Evolutionary conservation across 2,888 invertebrate genomes (phyloP).

Genomic region (Empis livida): DNA sequence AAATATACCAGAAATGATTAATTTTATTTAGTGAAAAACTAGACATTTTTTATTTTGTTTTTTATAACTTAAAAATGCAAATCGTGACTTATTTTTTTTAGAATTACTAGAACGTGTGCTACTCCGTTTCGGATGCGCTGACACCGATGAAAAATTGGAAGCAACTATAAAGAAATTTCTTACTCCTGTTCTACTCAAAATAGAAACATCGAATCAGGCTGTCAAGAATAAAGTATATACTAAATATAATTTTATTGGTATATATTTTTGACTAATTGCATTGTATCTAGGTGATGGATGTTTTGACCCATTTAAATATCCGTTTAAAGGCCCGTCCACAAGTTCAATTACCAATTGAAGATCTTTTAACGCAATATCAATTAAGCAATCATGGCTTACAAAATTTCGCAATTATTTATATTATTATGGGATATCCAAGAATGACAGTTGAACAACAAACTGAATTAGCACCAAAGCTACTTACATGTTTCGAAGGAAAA

Average conservation of each 20-base stretch:
- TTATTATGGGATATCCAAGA: slow-evolving; percentile 82
- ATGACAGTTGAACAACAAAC: slow-evolving; percentile 61
- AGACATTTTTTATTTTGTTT: too few species aligned
- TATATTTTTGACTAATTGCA: background rate
- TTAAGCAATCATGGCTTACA: slow-evolving; percentile 66
- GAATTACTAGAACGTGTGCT: slow-evolving; percentile 83
- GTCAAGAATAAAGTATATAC: slow-evolving; percentile 50
- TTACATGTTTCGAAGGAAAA: slow-evolving; percentile 67
- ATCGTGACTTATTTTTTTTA: slow-evolving; percentile 27
- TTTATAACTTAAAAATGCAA: background rate
- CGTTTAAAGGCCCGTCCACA: slow-evolving; percentile 70
- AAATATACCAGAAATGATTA: slow-evolving; percentile 1
- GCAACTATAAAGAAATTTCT: slow-evolving; percentile 65
- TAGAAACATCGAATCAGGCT: slow-evolving; percentile 74
- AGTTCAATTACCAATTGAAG: slow-evolving; percentile 77
- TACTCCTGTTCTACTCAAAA: slow-evolving; percentile 78
- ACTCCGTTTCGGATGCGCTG: slow-evolving; percentile 74
- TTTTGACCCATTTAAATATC: slow-evolving; percentile 83
- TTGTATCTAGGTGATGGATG: slow-evolving; percentile 66
- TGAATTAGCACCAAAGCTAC: slow-evolving; percentile 56
- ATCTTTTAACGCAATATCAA: slow-evolving; percentile 65
- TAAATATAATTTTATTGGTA: background rate
- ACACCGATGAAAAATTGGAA: slow-evolving; percentile 80
- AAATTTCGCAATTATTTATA: slow-evolving; percentile 90
- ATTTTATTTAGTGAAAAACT: background rate